These are phyloP conservation scores for Cryptocheilus praepositus DNA, from an alignment of 2,888 invertebrate genomes.

Conservation along the genomic window DNA sequence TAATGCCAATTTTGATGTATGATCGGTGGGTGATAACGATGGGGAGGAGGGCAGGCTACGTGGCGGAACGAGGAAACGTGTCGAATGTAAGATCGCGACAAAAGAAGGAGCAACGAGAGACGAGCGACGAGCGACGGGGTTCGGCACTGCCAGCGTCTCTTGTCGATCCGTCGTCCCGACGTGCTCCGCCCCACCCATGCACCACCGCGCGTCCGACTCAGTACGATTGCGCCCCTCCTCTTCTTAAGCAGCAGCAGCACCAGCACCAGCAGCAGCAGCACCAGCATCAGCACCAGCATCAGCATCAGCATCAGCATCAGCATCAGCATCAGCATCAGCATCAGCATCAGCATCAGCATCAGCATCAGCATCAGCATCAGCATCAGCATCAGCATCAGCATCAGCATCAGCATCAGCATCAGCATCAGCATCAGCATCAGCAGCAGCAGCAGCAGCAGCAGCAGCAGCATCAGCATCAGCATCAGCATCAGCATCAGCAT, in stretches of 20 bases:
- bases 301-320: conserved; percentile 19
- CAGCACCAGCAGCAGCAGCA: background rate
- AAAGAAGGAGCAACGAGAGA: conserved; percentile 22
- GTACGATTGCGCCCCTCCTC: conserved; percentile 16
- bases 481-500: too few species aligned
- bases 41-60: background rate
- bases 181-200: conserved; percentile 51
- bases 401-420: too few species aligned
- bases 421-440: too few species aligned
- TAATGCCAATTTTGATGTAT: background rate
- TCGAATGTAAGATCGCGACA: background rate
- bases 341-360: too few species aligned
- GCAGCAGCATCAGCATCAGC: too few species aligned
- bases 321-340: too few species aligned
- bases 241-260: background rate
- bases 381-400: too few species aligned
- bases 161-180: conserved; percentile 38
- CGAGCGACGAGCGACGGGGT: conserved; percentile 51
- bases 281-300: background rate
- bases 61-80: background rate
- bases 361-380: too few species aligned
- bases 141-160: conserved; percentile 52
- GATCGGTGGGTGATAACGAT: too few species aligned
- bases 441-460: too few species aligned
- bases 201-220: conserved; percentile 40